A percentile compares a stretch with the other conserved stretches of the same genome.
Evolutionary conservation across 2,113 vertebrate genomes (phyloP).

Genomic region (Sceloporus undulatus): DNA sequence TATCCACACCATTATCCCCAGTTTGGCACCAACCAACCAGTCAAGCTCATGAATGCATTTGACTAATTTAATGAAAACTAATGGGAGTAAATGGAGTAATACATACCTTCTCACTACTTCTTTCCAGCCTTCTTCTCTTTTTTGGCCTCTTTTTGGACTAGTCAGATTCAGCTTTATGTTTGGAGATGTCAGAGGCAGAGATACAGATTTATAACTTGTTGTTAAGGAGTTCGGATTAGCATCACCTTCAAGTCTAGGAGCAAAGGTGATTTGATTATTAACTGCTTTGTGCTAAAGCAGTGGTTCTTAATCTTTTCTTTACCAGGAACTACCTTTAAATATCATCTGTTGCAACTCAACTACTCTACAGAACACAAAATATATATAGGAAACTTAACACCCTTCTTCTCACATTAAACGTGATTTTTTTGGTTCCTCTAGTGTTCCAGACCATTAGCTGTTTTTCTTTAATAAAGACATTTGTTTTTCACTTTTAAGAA

Average conservation of each 20-base stretch:
- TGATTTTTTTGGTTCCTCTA: too few species aligned
- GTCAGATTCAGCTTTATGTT: conserved; percentile 95
- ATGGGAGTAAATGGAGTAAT: not conserved
- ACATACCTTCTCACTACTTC: conserved; percentile 94
- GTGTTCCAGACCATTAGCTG: too few species aligned
- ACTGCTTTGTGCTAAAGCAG: conserved; percentile 3
- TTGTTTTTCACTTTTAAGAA: too few species aligned
- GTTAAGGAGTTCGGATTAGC: conserved; percentile 85
- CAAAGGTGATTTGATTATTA: conserved; percentile 53
- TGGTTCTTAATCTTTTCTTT: too few species aligned
- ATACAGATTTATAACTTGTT: conserved; percentile 89
- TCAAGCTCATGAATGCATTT: not conserved
- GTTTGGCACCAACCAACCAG: not conserved
- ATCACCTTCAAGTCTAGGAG: conserved; percentile 82
- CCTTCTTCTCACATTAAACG: too few species aligned
- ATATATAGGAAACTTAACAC: too few species aligned
- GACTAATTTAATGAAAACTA: not conserved
- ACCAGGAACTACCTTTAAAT: too few species aligned
- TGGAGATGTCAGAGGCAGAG: conserved; percentile 90
- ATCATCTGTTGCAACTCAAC: too few species aligned
- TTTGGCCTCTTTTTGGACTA: conserved; percentile 96
- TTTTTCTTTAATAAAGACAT: too few species aligned
- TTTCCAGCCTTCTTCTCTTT: conserved; percentile 99
- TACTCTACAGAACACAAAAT: too few species aligned
- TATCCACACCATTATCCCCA: not conserved